Percentiles rank a stretch among this genome's conserved stretches.
These are phyloP conservation scores for Phrynosoma blainvillii DNA, from an alignment of 2,113 vertebrate genomes.

Conservation along the genomic window DNA sequence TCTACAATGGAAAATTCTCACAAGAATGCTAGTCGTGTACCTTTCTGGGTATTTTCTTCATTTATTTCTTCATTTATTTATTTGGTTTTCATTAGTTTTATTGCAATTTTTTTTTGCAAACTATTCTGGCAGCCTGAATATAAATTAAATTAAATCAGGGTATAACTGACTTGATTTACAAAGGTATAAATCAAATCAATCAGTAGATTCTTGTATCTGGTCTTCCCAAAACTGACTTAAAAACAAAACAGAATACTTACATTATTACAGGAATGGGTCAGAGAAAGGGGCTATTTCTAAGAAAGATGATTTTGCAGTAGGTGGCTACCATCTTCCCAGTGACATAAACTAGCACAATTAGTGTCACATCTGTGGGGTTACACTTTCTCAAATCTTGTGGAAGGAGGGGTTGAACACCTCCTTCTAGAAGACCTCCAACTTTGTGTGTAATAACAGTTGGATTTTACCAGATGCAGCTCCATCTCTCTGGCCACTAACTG, in stretches of 20 bases:
- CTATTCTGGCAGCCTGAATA: not conserved
- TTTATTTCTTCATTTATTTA: no score
- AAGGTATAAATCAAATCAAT: not conserved
- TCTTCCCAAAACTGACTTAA: not conserved
- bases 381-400: no score
- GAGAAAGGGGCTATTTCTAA: slow-evolving; percentile 38
- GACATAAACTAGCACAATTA: no score
- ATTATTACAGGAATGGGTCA: rapidly evolving
- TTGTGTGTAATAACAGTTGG: no score
- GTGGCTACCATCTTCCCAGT: no score
- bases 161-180: no score
- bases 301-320: slow-evolving; percentile 60
- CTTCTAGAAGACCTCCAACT: no score
- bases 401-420: no score
- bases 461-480: no score
- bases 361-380: no score
- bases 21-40: not conserved
- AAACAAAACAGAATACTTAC: not conserved
- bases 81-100: slow-evolving; percentile 41
- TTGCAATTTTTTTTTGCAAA: slow-evolving; percentile 16
- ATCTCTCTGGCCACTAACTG: no score
- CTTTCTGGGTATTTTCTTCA: not conserved
- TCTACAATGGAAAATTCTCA: not conserved
- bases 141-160: no score
- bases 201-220: not conserved